These are phyloP conservation scores for Pedetes capensis DNA, from an alignment of 2,113 vertebrate genomes.

Conservation along the genomic window DNA sequence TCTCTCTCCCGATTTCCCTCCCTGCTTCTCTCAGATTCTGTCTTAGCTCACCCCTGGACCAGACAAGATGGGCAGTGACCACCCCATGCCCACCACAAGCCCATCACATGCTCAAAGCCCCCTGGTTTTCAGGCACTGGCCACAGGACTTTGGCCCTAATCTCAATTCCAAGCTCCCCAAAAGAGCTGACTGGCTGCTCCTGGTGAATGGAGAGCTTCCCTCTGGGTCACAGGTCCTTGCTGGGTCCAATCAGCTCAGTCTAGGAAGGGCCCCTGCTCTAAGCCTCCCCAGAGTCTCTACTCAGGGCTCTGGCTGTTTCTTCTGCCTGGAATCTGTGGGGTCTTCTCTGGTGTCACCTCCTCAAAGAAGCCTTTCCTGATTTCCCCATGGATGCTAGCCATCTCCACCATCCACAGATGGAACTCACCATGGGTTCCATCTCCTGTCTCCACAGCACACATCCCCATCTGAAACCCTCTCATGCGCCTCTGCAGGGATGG, in stretches of 20 bases:
- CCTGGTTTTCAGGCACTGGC: neutral
- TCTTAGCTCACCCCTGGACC: neutral
- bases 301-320: no score
- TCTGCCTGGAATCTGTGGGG: neutral
- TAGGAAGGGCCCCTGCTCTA: neutral
- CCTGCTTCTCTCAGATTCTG: neutral
- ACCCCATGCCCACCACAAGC: rapidly evolving
- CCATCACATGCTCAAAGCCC: no score
- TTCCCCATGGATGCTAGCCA: neutral
- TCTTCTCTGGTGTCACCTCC: no score
- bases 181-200: neutral
- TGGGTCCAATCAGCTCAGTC: neutral
- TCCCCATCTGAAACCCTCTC: rapidly evolving
- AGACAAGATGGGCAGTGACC: neutral
- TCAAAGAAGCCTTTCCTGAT: no score
- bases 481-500: rapidly evolving
- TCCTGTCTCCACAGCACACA: rapidly evolving
- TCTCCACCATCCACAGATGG: neutral
- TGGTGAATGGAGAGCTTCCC: rapidly evolving
- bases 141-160: no score
- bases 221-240: neutral
- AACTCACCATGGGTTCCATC: neutral
- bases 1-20: neutral
- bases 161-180: neutral
- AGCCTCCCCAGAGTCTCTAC: neutral